Evolutionary conservation across 2,797 vertebrate species (phyloP), one percentile per base, ranked within the genome.

Genomic region (Sebastiscus albofasciatus): DNA sequence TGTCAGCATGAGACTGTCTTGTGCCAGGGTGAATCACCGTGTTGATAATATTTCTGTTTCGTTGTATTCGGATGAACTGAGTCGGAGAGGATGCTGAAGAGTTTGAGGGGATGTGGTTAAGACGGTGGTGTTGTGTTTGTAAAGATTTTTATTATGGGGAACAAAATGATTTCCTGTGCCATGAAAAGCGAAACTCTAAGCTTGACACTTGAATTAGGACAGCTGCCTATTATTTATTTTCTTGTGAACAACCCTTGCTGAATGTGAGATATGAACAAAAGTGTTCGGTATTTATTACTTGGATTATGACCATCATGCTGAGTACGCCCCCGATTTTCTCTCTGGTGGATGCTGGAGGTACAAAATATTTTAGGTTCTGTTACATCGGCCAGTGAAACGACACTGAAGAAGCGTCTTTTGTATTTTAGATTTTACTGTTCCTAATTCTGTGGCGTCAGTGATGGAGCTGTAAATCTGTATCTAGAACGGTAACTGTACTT

Each of bases 1-100:
- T 70, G 93, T 95, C 89, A 89, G 95, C 95, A 96, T 96, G 95
- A 93, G 88, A 90, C 79, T 62, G 93, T 94, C 79, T 89, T 90
- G 93, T 94, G 86, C 81, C 84, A 24, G 89, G 81, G 76, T 93
- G 87, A 87, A 86, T 88, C 74, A 60, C 71, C 26, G 73, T 91
- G 55, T 77, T 77, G 79, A 67, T 85, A 33, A 79, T 79, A 58
- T 80, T 90, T 82, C 34, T 58, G 79, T 86, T 88, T 79, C 2
- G 59, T 80, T 49, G 20, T 62, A 74, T 77, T 85, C 56, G 74
- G 59, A 74, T 77, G 70, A 79, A 56, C 46, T 10, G 76, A 88
- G 29, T 72, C 24, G 18, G 27, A 42, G 29, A 27, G 56, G 78
- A 62, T 46, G 75, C 67, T 74, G 75, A 81, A 67, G 20, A 49